Base-by-base conservation (phyloP, 2,797 vertebrate species). In the Malacoraja senta region DNA sequence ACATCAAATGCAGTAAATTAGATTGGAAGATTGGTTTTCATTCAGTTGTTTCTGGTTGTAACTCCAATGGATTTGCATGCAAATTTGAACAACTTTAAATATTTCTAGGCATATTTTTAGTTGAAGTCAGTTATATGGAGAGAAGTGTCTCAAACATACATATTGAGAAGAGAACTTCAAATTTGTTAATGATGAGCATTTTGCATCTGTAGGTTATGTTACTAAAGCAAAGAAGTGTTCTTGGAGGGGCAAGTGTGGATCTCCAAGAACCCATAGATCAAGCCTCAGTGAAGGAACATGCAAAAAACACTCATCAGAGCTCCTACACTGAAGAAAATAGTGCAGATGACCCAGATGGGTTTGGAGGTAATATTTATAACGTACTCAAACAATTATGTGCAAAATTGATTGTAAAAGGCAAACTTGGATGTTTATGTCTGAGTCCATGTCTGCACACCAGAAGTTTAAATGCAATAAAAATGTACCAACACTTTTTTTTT, bases 221-320 rank as follows among this genome's bases (percentile, higher is more conserved):
- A 94, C 96, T 99, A 95, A 99, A 99, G 95, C 98, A 98, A 94
- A 96, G 97, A 63, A 94, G 97, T 76, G 97, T 96, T 84, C 97
- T 95, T 63, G 95, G 95, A 13, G 95, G 97, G 17, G 94, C 95
- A 71, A 95, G 94, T 78, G 77, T 94, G 79, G 95, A 96, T 53
- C 35, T 95, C 32, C 80, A 94, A 78, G 93, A 94, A 95, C 79
- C 96, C 95, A 93, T 94, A 12, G 94, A 94, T 3, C 72, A 93
- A n/a, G 65, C 95, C 93, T 68, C 95, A 71, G 94, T 93, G 17
- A 68, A 94, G 68, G 86, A 94, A 32, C 95, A 95, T 53, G 93
- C 94, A 1, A 94, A 95, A 71, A 93, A 96, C 81, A 95, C 95
- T 76, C 78, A 93, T 93, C 96, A 96, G 94, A 97, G 94, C 93